Evolutionary conservation across 1,140 invertebrate genomes (phyloP), one percentile per base, ranked within the genome.

Genomic region (Metaphire vulgaris): DNA sequence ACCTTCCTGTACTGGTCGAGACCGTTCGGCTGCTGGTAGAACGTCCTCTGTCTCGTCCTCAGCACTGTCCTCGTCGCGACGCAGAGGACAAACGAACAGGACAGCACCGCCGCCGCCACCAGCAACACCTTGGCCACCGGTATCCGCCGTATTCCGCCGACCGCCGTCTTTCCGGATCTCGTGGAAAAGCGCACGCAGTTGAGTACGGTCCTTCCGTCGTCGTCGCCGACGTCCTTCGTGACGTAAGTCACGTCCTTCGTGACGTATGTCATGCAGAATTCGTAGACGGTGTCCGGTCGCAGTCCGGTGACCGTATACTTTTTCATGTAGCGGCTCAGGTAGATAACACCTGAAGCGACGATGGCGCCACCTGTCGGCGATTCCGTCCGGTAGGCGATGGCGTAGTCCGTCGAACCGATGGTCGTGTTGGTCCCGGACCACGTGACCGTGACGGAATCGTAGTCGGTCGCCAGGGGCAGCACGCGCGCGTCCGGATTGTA

Each of bases 241-340:
- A 56, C 41, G n/a, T n/a, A n/a, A n/a, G n/a, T n/a, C n/a, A n/a
- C n/a, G n/a, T n/a, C 78, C 32, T 82, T 75, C 72, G 82, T 79
- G 26, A 83, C 72, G 78, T 86, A 84, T 33, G 86, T 83, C 16
- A 88, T 83, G 79, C 88, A 88, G 72, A 88, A 83, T 77, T 86
- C 83, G 76, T 88, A 88, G 0, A 76, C 81, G 0, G 85, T 87
- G 2, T 81, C 77, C 12, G 87, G 85, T 72, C 81, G 79, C 1
- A 88, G 79, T 67, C 85, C 81, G 33, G 80, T 82, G 2, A 88
- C 83, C n/a, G 87, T 88, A 77, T 86, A 88, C 26, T 80, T 84
- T 28, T 83, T 81, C 71, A 82, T 79, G 21, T 78, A 76, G 12
- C 77, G 77, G 15, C 78, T 79, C 26, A 85, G 75, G 64, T 79